Percentiles rank a stretch among this genome's conserved stretches.
Evolutionary conservation across 2,888 invertebrate species (phyloP).

Genomic region (Aspidapion aeneum): DNA sequence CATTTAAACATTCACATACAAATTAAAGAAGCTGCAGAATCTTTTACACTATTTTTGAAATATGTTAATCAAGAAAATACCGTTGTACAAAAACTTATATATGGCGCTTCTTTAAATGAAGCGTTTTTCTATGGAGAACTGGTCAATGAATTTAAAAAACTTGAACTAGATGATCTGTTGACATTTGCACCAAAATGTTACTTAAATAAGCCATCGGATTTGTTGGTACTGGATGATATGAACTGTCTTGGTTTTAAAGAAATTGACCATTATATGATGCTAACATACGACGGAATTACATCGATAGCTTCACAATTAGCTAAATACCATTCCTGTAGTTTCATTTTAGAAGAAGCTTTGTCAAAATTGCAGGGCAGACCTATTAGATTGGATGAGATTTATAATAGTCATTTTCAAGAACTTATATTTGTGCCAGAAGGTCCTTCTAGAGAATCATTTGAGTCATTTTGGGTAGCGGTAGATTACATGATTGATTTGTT

Average conservation of each 20-base stretch:
- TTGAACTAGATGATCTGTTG: constrained; percentile 27
- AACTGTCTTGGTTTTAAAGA: constrained; percentile 20
- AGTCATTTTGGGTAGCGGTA: neutral
- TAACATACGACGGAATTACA: constrained; percentile 29
- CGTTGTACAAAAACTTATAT: neutral
- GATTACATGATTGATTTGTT: constrained; percentile 20
- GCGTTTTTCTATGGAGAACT: constrained; percentile 44
- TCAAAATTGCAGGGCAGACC: constrained; percentile 23
- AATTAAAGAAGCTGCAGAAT: constrained; percentile 5
- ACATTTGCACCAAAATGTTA: constrained; percentile 42
- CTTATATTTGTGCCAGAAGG: constrained; percentile 11
- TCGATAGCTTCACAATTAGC: constrained; percentile 33
- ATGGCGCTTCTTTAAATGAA: constrained; percentile 25
- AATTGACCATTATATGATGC: constrained; percentile 15
- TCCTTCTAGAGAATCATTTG: neutral
- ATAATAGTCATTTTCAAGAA: constrained; percentile 29
- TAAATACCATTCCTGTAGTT: constrained; percentile 35
- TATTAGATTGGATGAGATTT: constrained; percentile 35
- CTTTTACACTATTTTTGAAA: constrained; percentile 32
- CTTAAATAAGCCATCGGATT: constrained; percentile 36
- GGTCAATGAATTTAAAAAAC: constrained; percentile 40
- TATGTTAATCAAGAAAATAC: constrained; percentile 26
- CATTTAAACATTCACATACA: constrained; percentile 28
- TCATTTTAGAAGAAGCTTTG: constrained; percentile 38
- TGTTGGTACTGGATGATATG: constrained; percentile 46